Conservation (phyloP, 1,140 invertebrate species). For the Leguminivora glycinivorella region DNA sequence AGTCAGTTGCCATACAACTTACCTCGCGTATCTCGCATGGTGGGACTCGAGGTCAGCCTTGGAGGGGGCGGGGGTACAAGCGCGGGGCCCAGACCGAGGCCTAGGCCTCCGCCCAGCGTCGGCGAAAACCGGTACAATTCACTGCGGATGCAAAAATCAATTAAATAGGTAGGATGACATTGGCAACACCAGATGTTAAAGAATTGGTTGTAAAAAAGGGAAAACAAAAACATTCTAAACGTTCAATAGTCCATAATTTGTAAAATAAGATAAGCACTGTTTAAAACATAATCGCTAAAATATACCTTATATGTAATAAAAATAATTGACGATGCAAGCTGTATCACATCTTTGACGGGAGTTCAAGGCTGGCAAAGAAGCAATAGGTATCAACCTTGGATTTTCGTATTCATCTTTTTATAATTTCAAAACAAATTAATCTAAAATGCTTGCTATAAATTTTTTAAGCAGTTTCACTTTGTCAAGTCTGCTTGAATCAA, state of each 20-base stretch:
- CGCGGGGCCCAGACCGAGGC: conserved; percentile 85
- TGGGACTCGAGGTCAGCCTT: conserved; percentile 71
- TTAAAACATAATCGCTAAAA: too few species aligned
- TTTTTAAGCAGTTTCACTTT: background rate
- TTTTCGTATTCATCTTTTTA: too few species aligned
- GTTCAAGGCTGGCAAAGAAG: too few species aligned
- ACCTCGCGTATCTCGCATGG: conserved; percentile 67
- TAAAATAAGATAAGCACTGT: too few species aligned
- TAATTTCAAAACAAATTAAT: background rate
- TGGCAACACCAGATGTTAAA: background rate
- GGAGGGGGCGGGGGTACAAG: conserved; percentile 69
- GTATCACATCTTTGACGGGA: too few species aligned
- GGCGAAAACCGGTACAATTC: conserved; percentile 94
- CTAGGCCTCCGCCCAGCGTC: conserved; percentile 75
- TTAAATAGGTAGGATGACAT: conserved; percentile 15
- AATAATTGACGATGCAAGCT: too few species aligned
- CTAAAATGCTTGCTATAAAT: background rate
- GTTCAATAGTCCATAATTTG: too few species aligned
- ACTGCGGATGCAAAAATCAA: conserved; percentile 73
- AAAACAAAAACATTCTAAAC: too few species aligned
- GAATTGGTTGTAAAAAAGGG: too few species aligned
- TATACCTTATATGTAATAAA: too few species aligned
- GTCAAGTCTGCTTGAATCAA: background rate
- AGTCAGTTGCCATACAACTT: too few species aligned
- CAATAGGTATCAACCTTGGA: too few species aligned